Base-by-base conservation (phyloP, 2,888 invertebrate genomes). In the Lydus trimaculatus region DNA sequence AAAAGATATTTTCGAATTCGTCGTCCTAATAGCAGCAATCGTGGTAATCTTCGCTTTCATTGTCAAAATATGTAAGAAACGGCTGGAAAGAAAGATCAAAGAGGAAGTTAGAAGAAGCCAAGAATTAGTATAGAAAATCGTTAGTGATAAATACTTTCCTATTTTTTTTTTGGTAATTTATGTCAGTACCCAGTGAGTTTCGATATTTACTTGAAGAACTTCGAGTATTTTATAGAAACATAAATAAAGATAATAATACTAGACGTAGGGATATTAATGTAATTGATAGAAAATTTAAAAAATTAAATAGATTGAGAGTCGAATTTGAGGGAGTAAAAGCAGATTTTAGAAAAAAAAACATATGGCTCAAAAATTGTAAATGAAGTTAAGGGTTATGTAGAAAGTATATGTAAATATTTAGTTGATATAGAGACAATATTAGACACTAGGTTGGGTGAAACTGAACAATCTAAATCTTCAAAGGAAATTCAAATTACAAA, bases 181-280 rank as follows among this genome's bases (percentile, higher is more conserved):
- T 33, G 61, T 39, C 61, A 2, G 25, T 20, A 33, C 6, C 33
- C 4, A 33, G 17, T 33, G 25, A 23, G 4, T 67, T 67, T 23
- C 31, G 58, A 13, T n/a, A 56, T n/a, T 11, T 64, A 28, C 20
- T 39, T 17, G 64, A 64, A 31, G 64, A 67, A 31, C 9, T 67
- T 11, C 5, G 28, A 17, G 58, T 58, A 7, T 67, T 67, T 17
- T 20, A 52, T 20, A 56, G 58, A 36, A 67, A 67, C 39, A n/a
- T 67, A 17, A 58, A 58, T 13, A 67, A 64, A 20, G 58, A 67
- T 4, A 33, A 56, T 58, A 23, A 11, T n/a, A n/a, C n/a, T 15
- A 31, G 20, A 2, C 17, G 58, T 25, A 8, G 63, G 23, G 48
- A 67, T 20, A n/a, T 36, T 25, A 31, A 28, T 0, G 23, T 31